phyloP scores from a whole-genome alignment of 2,797 vertebrate genomes.

The Tangara arthus region DNA sequence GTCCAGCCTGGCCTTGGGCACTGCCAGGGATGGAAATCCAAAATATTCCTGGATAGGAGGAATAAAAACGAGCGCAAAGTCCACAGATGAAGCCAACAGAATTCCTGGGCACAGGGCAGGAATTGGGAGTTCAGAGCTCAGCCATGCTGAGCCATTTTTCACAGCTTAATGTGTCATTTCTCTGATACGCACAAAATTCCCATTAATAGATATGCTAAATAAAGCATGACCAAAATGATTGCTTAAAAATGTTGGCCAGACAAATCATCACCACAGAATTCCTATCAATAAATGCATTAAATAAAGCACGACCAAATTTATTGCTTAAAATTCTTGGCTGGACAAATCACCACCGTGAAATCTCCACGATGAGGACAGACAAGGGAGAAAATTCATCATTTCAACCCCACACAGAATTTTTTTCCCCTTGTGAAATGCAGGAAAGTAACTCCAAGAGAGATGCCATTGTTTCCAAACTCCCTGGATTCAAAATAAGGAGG shows the following conservation, averaged over 20 bases:
- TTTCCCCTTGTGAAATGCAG: background rate
- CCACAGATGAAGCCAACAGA: background rate
- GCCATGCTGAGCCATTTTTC: background rate
- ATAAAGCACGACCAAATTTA: background rate
- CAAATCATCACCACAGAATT: background rate
- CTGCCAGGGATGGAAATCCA: background rate
- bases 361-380: background rate
- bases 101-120: background rate
- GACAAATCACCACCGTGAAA: background rate
- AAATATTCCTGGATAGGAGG: background rate
- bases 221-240: background rate
- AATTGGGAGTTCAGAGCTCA: background rate
- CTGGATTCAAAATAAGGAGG: background rate
- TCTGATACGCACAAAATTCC: background rate
- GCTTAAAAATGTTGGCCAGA: background rate
- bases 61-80: background rate
- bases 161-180: background rate
- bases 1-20: background rate
- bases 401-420: background rate
- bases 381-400: background rate
- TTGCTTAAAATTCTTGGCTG: background rate
- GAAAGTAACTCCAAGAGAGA: background rate
- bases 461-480: rapidly evolving
- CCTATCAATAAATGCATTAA: background rate
- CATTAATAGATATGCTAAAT: background rate